phyloP scores from a whole-genome alignment of 2,797 vertebrate genomes.

The Leptoclinus maculatus region DNA sequence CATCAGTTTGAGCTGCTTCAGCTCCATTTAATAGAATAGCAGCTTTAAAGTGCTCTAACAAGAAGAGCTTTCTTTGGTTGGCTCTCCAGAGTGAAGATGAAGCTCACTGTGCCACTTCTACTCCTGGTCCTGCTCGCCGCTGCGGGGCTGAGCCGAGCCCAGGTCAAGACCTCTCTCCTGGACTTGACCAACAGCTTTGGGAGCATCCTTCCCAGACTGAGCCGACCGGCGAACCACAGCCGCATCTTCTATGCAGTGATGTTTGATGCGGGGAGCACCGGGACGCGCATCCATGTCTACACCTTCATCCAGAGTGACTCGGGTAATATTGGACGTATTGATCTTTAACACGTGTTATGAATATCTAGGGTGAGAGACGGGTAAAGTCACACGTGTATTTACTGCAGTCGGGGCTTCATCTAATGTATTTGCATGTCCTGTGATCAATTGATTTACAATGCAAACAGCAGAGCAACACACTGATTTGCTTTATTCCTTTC shows the following conservation, averaged over 20 bases:
- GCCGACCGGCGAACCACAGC: constrained; percentile 87
- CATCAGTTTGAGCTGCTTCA: constrained; percentile 14
- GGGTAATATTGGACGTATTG: constrained; percentile 75
- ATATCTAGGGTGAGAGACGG: background rate
- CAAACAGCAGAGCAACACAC: constrained; percentile 4
- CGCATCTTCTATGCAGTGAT: constrained; percentile 93
- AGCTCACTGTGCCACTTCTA: constrained; percentile 20
- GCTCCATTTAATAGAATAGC: background rate
- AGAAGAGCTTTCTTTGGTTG: constrained; percentile 1
- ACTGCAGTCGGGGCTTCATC: background rate
- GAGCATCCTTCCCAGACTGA: constrained; percentile 76
- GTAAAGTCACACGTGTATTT: background rate
- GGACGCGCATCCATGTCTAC: constrained; percentile 96
- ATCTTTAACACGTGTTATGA: background rate
- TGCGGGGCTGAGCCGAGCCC: constrained; percentile 62
- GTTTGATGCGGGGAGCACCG: constrained; percentile 98
- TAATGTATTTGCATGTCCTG: background rate
- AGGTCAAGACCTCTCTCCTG: constrained; percentile 49
- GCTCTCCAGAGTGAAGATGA: constrained; percentile 75
- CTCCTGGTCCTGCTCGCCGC: constrained; percentile 66
- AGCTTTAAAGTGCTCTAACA: background rate
- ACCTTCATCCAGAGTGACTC: constrained; percentile 89
- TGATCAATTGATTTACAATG: background rate
- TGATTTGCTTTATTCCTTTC: background rate
- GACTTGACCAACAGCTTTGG: constrained; percentile 58